Conservation (phyloP, 1,140 invertebrate genomes). For the Apis cerana region DNA sequence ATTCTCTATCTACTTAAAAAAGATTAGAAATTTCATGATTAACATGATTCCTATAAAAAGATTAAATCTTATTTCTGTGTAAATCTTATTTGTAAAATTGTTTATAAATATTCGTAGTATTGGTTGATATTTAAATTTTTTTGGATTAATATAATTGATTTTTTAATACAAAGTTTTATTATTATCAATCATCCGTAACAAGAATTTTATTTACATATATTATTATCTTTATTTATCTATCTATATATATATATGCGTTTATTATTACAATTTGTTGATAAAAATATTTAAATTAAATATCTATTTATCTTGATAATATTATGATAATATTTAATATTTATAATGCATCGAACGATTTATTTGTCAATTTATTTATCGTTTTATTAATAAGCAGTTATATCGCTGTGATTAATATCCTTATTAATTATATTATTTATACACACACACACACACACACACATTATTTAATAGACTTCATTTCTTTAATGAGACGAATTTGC, state of each 20-base stretch:
- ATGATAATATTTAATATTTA: constrained; percentile 14
- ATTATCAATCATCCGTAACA: not conserved
- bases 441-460: no score
- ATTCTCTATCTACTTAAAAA: no score
- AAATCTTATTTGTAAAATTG: not conserved
- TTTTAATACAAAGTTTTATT: not conserved
- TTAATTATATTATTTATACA: constrained; percentile 1
- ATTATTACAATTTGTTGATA: not conserved
- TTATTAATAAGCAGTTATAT: not conserved
- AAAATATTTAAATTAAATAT: constrained; percentile 4
- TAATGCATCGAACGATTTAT: constrained; percentile 6
- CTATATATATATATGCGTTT: not conserved
- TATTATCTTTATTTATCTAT: no score
- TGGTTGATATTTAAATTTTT: no score
- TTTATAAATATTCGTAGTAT: not conserved
- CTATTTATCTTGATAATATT: constrained; percentile 2
- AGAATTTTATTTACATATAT: not conserved
- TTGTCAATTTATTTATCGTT: constrained; percentile 13
- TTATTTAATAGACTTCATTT: not conserved
- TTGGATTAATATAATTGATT: no score
- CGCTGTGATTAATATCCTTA: not conserved
- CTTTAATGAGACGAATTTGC: not conserved
- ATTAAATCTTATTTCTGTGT: no score
- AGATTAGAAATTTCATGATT: no score
- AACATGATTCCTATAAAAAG: no score